Percentiles rank a stretch among this genome's conserved stretches.
phyloP scores from a whole-genome alignment of 2,113 vertebrate species.

The Chitala chitala region DNA sequence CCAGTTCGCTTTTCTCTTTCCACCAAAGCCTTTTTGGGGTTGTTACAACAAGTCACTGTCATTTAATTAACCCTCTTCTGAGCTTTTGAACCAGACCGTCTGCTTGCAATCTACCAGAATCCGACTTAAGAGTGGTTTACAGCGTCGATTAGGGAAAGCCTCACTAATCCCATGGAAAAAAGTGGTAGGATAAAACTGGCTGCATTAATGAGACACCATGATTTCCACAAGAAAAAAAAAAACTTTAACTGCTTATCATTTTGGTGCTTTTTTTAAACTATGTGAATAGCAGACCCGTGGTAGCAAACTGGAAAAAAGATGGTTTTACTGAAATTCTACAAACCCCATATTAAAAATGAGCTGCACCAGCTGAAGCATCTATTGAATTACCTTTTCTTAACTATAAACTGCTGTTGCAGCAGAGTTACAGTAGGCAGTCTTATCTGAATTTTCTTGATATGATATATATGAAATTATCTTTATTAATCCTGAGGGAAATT shows the following conservation, averaged over 20 bases:
- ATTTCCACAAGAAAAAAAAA: not conserved
- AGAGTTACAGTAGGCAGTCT: too few relatives aligned
- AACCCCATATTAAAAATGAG: too few relatives aligned
- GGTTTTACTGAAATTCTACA: too few relatives aligned
- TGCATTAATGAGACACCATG: not conserved
- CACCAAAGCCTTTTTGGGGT: not conserved
- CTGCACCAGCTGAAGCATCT: too few relatives aligned
- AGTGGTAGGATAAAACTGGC: not conserved
- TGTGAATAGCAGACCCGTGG: too few relatives aligned
- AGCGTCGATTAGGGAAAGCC: not conserved
- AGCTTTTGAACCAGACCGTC: not conserved
- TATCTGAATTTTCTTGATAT: too few relatives aligned
- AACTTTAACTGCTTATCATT: not conserved
- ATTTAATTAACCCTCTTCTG: slow-evolving; percentile 9
- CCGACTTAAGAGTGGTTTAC: slow-evolving; percentile 3
- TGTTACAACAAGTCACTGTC: not conserved
- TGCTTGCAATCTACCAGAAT: not conserved
- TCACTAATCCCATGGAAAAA: not conserved
- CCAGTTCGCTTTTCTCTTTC: not conserved
- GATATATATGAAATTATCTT: too few relatives aligned
- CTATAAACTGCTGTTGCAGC: too few relatives aligned
- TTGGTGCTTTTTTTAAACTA: not conserved
- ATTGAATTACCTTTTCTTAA: too few relatives aligned
- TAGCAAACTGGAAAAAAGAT: too few relatives aligned
- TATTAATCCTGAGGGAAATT: too few relatives aligned